phyloP scores from a whole-genome alignment of 2,797 vertebrate genomes.

The Microctenopoma stevenorrisi region DNA sequence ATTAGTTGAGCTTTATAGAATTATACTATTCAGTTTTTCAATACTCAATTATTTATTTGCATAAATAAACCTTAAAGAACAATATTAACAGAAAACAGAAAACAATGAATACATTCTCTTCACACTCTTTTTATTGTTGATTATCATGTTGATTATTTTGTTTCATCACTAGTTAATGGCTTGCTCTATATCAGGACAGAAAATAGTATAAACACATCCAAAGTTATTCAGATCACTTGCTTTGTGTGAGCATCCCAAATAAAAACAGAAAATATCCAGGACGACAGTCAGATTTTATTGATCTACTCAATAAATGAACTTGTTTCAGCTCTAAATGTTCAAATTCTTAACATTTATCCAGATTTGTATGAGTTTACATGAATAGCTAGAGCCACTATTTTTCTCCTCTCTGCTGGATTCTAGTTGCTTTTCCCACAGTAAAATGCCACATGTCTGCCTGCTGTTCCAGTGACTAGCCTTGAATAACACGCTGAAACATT shows the following conservation, averaged over 20 bases:
- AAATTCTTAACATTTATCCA: background rate
- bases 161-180: background rate
- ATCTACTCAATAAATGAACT: background rate
- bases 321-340: background rate
- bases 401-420: constrained; percentile 26
- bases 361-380: constrained; percentile 1
- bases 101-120: background rate
- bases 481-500: constrained; percentile 52
- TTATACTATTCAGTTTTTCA: too few relatives aligned
- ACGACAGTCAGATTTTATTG: background rate
- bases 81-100: too few relatives aligned
- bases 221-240: background rate
- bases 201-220: background rate
- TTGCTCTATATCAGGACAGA: background rate
- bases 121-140: background rate
- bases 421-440: constrained; percentile 15
- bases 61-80: background rate
- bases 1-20: too few relatives aligned
- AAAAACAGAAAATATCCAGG: background rate
- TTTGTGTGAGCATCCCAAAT: background rate
- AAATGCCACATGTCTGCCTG: constrained; percentile 47
- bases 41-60: too few relatives aligned
- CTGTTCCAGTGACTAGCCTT: constrained; percentile 44
- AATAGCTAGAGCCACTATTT: constrained; percentile 2
- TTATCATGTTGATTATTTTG: background rate